A percentile compares a stretch with the other conserved stretches of the same genome.
These are phyloP conservation scores for Pocillopora grandis DNA, from an alignment of 92 coral and sea anemone genomes.

Conservation along the genomic window DNA sequence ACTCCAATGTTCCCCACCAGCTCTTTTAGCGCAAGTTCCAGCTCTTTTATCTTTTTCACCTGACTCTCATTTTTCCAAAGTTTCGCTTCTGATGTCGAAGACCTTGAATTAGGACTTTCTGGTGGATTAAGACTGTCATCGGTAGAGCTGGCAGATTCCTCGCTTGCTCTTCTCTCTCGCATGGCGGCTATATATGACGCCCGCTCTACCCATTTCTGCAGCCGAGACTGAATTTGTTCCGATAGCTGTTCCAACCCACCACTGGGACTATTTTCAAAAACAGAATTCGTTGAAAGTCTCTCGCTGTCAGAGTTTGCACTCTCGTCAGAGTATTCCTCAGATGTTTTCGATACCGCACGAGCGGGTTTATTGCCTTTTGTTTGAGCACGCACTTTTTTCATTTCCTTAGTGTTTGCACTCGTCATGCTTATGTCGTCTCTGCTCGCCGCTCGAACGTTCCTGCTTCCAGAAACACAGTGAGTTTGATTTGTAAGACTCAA, in stretches of 20 bases:
- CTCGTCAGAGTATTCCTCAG: conserved; percentile 19
- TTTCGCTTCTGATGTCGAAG: conserved; percentile 31
- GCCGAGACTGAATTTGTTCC: conserved; percentile 29
- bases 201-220: conserved; percentile 44
- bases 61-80: conserved; percentile 18
- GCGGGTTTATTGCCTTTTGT: neutral
- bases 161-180: conserved; percentile 33
- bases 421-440: neutral
- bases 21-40: conserved; percentile 65
- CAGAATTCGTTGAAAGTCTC: conserved; percentile 5
- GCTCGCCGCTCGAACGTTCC: neutral
- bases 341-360: conserved; percentile 21
- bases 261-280: conserved; percentile 20
- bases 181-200: conserved; percentile 24
- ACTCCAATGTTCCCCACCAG: conserved; percentile 51
- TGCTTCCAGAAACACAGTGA: neutral
- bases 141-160: conserved; percentile 36
- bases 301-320: conserved; percentile 27
- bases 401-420: neutral
- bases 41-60: conserved; percentile 34
- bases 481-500: neutral
- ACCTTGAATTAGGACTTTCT: conserved; percentile 34
- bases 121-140: conserved; percentile 31
- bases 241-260: conserved; percentile 24
- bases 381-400: neutral